phyloP scores from a whole-genome alignment of 2,888 invertebrate genomes.

The Heliothis peltigera region DNA sequence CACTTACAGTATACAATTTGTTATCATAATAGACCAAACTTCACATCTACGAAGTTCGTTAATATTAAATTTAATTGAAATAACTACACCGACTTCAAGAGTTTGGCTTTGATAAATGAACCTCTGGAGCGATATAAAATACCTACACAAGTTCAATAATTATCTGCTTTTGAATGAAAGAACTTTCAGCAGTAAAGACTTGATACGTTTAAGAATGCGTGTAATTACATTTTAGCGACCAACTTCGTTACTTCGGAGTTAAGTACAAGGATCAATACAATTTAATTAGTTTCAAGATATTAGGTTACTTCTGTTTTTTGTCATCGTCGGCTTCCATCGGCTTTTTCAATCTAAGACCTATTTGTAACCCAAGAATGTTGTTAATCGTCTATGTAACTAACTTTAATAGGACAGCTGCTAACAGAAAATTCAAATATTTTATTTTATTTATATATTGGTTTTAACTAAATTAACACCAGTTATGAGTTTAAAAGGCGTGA shows the following conservation, averaged over 20 bases:
- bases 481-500: too few species aligned
- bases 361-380: too few species aligned
- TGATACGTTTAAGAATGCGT: constrained; percentile 2
- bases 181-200: not conserved
- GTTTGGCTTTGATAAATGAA: constrained; percentile 48
- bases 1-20: not conserved
- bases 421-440: too few species aligned
- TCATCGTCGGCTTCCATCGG: not conserved
- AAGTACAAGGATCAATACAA: not conserved
- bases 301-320: not conserved
- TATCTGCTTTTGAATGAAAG: not conserved
- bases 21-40: constrained; percentile 15
- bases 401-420: too few species aligned
- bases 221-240: not conserved
- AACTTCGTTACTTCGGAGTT: not conserved
- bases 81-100: constrained; percentile 20
- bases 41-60: constrained; percentile 11
- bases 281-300: not conserved
- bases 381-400: too few species aligned
- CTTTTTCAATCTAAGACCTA: not conserved
- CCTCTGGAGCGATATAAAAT: constrained; percentile 28
- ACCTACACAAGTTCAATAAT: constrained; percentile 21
- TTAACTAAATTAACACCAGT: too few species aligned
- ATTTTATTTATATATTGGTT: too few species aligned
- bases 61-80: constrained; percentile 32